Evolutionary conservation across 2,888 invertebrate species (phyloP), one percentile per base, ranked within the genome.

Genomic region (Chromoteleia sp.): DNA sequence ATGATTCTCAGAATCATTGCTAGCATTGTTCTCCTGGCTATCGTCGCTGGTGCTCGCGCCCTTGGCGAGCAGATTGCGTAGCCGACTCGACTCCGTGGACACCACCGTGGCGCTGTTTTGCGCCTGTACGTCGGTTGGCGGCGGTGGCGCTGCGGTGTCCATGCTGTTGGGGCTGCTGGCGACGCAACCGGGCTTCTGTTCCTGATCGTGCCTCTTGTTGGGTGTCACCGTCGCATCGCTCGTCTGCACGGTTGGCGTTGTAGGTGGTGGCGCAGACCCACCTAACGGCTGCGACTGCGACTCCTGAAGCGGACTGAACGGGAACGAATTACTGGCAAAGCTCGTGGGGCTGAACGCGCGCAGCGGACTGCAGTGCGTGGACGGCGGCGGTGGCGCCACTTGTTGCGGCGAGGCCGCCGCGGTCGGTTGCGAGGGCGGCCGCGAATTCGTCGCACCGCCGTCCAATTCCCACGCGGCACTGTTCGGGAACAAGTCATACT

Each of bases 301-400:
- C 91, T 87, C 92, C 92, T 92, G 92, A 89, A 95, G 92, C 65
- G 95, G 95, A 88, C 94, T 94, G 91, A 95, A 95, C 75, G 94
- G 93, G 91, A 94, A 94, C 84, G 94, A 88, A 89, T 92, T 93
- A 92, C 91, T 89, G 70, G 70, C 75, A 89, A 93, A 91, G 93
- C 73, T 92, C 92, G 93, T 92, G 89, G 92, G 85, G 89, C 91
- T 78, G 92, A 92, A 84, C 59, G 89, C 85, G 85, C 92, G 92
- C 80, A 92, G 87, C 63, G 93, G 92, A 82, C 92, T 93, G 87
- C 93, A 93, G 29, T 94, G 94, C 52, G 93, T 92, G 30, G 92
- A 87, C 43, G 94, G 93, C 48, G 94, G 92, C 7, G 94, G 93
- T 39, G 93, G 93, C 67, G 83, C 81, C 48, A 87, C 85, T 21